A percentile compares a stretch with the other conserved stretches of the same genome.
Evolutionary conservation across 2,888 invertebrate species (phyloP).

Genomic region (Dryadula phaetusa): DNA sequence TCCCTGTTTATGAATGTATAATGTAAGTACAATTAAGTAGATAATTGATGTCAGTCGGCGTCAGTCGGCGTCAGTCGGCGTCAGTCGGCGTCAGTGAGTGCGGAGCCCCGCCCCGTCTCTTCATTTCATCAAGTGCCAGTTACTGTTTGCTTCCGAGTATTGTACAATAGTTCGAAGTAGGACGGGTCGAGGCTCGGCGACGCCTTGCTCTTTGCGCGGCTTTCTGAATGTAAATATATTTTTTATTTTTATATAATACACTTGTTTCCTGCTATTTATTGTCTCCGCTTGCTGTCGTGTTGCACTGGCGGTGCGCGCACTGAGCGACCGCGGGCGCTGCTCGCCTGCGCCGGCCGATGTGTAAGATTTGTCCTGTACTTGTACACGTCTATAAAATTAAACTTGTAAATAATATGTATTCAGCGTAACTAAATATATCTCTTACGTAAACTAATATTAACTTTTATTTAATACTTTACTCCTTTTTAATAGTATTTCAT

Average conservation of each 20-base stretch:
- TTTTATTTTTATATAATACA: neutral
- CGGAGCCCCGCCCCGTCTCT: slow-evolving; percentile 33
- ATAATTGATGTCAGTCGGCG: slow-evolving; percentile 18
- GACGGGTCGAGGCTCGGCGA: slow-evolving; percentile 34
- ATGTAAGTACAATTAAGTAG: slow-evolving; percentile 22
- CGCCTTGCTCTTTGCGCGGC: slow-evolving; percentile 39
- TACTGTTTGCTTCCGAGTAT: neutral
- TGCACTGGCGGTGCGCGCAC: slow-evolving; percentile 29
- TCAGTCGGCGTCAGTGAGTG: neutral
- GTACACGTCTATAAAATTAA: slow-evolving; percentile 34
- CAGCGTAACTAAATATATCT: slow-evolving; percentile 38
- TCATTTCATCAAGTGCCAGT: slow-evolving; percentile 5
- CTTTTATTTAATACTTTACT: slow-evolving; percentile 13
- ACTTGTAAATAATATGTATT: slow-evolving; percentile 36
- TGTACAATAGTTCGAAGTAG: neutral
- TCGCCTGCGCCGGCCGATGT: neutral
- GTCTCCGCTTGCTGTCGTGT: neutral
- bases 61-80: neutral
- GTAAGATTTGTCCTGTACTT: slow-evolving; percentile 30
- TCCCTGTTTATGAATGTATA: slow-evolving; percentile 6
- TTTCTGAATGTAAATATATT: neutral
- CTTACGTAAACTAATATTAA: slow-evolving; percentile 31
- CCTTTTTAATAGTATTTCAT: neutral
- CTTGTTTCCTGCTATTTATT: slow-evolving; percentile 7
- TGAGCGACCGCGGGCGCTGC: slow-evolving; percentile 36